Percentiles rank a stretch among this genome's conserved stretches.
Conservation (phyloP, 2,113 vertebrate species). For the Romanogobio albipinnatus region DNA sequence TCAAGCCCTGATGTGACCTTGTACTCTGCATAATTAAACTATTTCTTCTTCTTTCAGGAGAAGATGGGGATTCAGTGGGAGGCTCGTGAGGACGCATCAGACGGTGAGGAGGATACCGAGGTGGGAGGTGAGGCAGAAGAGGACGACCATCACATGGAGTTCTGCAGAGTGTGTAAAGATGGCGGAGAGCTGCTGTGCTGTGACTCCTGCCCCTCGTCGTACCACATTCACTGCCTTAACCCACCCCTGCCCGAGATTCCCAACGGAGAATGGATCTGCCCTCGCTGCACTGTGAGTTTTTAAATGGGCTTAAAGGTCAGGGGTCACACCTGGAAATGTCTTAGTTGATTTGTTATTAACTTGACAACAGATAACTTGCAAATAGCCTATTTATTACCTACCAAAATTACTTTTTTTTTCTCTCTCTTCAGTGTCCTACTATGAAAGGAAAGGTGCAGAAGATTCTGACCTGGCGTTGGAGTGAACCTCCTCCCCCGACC, state of each 20-base stretch:
- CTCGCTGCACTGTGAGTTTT: slow-evolving; percentile 91
- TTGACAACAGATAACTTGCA: too few relatives aligned
- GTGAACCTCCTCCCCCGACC: slow-evolving; percentile 87
- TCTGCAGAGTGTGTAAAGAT: slow-evolving; percentile 96
- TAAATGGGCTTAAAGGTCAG: not conserved
- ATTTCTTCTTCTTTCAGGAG: slow-evolving; percentile 77
- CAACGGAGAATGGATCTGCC: slow-evolving; percentile 98
- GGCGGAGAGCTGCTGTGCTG: slow-evolving; percentile 97
- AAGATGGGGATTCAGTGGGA: slow-evolving; percentile 99
- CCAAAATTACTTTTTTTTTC: not conserved
- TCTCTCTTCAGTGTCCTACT: slow-evolving; percentile 81
- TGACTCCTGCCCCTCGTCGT: slow-evolving; percentile 95
- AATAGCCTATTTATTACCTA: not conserved
- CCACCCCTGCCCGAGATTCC: slow-evolving; percentile 95
- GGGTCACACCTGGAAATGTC: not conserved
- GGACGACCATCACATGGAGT: slow-evolving; percentile 99
- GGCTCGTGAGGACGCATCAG: slow-evolving; percentile 90
- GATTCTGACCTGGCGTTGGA: slow-evolving; percentile 98
- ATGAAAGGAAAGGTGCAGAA: slow-evolving; percentile 97
- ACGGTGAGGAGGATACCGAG: slow-evolving; percentile 87
- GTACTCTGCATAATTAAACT: not conserved
- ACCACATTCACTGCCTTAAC: slow-evolving; percentile 98
- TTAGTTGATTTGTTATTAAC: too few relatives aligned
- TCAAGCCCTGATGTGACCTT: not conserved
- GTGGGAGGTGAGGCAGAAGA: slow-evolving; percentile 86